These are phyloP conservation scores for Pachypeltis micranthus DNA, from an alignment of 1,140 invertebrate species.

Conservation along the genomic window DNA sequence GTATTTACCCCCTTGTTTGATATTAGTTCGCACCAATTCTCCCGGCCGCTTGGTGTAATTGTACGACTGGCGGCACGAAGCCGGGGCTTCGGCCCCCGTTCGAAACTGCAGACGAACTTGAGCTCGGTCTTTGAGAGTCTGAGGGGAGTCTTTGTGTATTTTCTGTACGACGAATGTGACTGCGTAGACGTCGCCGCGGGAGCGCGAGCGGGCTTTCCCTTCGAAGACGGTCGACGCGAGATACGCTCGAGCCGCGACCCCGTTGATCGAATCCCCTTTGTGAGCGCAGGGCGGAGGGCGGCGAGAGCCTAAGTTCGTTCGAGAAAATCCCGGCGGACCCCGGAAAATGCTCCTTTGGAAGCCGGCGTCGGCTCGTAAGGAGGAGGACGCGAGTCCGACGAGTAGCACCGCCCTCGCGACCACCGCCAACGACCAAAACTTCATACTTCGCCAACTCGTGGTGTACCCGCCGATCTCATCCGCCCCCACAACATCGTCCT, in stretches of 20 bases:
- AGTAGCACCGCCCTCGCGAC: conserved; percentile 4
- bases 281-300: conserved; percentile 25
- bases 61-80: conserved; percentile 27
- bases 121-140: conserved; percentile 38
- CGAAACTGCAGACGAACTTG: conserved; percentile 41
- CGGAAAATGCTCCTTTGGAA: conserved; percentile 7
- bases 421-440: conserved; percentile 1
- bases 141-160: conserved; percentile 45
- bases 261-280: conserved; percentile 32
- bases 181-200: conserved; percentile 44
- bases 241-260: conserved; percentile 46
- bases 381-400: conserved; percentile 4
- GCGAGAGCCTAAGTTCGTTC: neutral
- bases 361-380: neutral
- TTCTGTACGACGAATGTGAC: conserved; percentile 52
- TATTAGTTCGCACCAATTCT: conserved; percentile 38
- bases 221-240: conserved; percentile 49
- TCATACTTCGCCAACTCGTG: conserved; percentile 1
- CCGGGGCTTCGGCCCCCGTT: conserved; percentile 31
- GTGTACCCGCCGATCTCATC: neutral
- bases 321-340: conserved; percentile 9
- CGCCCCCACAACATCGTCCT: neutral
- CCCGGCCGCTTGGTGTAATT: conserved; percentile 21
- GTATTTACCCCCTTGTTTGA: conserved; percentile 49
- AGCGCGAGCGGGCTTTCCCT: conserved; percentile 49